Evolutionary conservation across 2,888 invertebrate genomes (phyloP).

Genomic region (Netelia inedita): DNA sequence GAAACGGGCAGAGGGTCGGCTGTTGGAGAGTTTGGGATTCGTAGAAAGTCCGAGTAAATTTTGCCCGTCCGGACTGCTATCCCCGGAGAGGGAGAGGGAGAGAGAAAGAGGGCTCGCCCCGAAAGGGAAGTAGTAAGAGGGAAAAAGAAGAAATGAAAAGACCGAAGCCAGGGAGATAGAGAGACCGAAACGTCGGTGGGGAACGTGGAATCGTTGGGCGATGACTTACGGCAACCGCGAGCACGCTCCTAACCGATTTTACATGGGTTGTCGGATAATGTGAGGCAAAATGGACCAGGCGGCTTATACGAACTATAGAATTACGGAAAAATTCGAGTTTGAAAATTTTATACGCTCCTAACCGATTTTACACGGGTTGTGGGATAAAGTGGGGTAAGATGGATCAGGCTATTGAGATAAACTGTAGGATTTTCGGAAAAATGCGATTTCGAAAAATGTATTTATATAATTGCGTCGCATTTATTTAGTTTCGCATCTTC

Average conservation of each 20-base stretch:
- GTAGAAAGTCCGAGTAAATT: constrained; percentile 73
- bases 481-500: no score
- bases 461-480: no score
- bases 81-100: not conserved
- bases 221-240: constrained; percentile 58
- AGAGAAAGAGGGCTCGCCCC: constrained; percentile 1
- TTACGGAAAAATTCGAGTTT: not conserved
- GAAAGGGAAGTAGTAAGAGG: constrained; percentile 8
- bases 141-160: constrained; percentile 28
- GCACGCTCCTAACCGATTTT: constrained; percentile 36
- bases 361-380: no score
- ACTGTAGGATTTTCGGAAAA: no score
- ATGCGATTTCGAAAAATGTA: no score
- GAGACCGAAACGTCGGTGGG: not conserved
- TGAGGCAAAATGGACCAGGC: no score
- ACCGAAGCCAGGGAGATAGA: not conserved
- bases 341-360: not conserved
- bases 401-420: no score
- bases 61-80: constrained; percentile 51
- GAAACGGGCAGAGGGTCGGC: constrained; percentile 17
- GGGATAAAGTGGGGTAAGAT: no score
- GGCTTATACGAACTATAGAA: no score
- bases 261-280: not conserved
- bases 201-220: constrained; percentile 57
- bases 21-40: constrained; percentile 65